Percentiles rank a stretch among this genome's conserved stretches.
Evolutionary conservation across 1,140 invertebrate species (phyloP).

Genomic region (Belonocnema kinseyi): DNA sequence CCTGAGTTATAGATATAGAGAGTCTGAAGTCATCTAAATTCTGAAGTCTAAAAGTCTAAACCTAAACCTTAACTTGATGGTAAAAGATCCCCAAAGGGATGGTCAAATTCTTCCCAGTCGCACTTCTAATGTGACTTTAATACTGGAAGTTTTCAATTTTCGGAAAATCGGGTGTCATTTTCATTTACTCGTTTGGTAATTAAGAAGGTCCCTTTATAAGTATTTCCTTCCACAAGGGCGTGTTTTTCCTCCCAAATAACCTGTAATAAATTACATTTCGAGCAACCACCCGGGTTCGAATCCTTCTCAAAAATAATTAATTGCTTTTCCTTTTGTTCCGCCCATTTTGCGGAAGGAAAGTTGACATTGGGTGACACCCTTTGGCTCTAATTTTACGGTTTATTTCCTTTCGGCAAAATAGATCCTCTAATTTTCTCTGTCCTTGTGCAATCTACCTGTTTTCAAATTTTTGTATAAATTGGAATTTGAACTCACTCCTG

Average conservation of each 20-base stretch:
- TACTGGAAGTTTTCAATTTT: not conserved
- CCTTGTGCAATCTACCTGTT: not conserved
- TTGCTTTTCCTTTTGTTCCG: slow-evolving; percentile 3
- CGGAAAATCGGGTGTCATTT: slow-evolving; percentile 23
- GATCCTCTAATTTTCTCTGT: not conserved
- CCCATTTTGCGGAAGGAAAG: not conserved
- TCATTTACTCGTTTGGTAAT: slow-evolving; percentile 5
- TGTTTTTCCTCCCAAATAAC: not conserved
- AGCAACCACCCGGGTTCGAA: not conserved
- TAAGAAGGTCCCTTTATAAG: not conserved
- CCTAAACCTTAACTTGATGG: no score
- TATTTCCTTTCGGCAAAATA: slow-evolving; percentile 26
- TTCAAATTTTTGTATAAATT: not conserved
- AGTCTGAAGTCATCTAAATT: no score
- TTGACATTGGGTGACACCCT: slow-evolving; percentile 27
- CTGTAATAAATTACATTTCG: not conserved
- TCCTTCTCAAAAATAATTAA: not conserved
- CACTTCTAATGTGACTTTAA: slow-evolving; percentile 29
- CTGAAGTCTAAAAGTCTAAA: no score
- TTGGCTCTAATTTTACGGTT: not conserved
- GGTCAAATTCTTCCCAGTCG: not conserved
- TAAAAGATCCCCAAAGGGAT: slow-evolving; percentile 2
- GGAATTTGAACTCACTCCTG: no score
- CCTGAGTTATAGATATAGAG: not conserved
- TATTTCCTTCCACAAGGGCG: no score